Percentiles rank a stretch among this genome's conserved stretches.
phyloP scores from a whole-genome alignment of 2,797 vertebrate genomes.

The Mastacembelus armatus region DNA sequence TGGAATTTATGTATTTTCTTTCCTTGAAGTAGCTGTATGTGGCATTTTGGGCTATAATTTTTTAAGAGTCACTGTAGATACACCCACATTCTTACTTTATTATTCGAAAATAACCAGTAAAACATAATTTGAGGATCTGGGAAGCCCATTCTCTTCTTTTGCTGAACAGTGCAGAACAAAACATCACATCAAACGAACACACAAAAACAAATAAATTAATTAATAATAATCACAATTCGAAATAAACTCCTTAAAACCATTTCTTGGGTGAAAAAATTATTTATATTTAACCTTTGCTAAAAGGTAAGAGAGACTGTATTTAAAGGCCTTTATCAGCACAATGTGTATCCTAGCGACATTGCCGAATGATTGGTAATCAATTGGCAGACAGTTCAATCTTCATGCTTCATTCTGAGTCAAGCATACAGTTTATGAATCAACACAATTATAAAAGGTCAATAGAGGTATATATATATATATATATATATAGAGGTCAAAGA shows the following conservation, averaged over 20 bases:
- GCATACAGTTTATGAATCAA: constrained; percentile 34
- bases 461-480: too few species aligned
- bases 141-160: background rate
- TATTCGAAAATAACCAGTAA: background rate
- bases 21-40: background rate
- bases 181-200: too few species aligned
- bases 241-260: background rate
- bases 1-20: background rate
- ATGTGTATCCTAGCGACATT: constrained; percentile 68
- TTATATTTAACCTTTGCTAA: background rate
- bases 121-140: background rate
- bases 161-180: background rate
- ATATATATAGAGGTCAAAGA: too few species aligned
- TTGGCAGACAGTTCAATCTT: constrained; percentile 25
- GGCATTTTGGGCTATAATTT: background rate
- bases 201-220: too few species aligned
- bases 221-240: too few species aligned
- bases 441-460: background rate
- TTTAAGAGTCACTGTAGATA: background rate
- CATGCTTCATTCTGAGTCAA: constrained; percentile 15
- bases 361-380: constrained; percentile 16
- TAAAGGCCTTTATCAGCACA: constrained; percentile 8
- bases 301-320: constrained; percentile 10
- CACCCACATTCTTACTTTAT: background rate
- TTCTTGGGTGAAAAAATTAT: background rate